A percentile compares a stretch with the other conserved stretches of the same genome.
These are phyloP conservation scores for Diadema setosum DNA, from an alignment of 35 echinoderm and acorn worm species.

Conservation along the genomic window DNA sequence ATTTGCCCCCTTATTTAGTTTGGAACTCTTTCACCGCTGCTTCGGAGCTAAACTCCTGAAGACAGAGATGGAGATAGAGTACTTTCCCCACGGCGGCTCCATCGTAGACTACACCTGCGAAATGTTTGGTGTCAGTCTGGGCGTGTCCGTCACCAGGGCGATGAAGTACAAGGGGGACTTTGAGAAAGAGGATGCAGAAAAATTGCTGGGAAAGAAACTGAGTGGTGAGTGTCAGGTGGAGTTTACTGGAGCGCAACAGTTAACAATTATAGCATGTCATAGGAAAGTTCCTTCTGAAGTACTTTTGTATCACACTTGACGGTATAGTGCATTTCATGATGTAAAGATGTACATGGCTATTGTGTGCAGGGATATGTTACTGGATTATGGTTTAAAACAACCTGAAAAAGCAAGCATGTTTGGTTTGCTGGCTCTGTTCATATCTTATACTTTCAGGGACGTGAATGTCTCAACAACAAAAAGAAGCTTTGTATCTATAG, in stretches of 20 bases:
- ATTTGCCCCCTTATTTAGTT: no score
- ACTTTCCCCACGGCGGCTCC: conserved; percentile 89
- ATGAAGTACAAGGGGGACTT: conserved; percentile 92
- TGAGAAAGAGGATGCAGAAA: conserved; percentile 77
- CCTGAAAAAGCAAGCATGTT: no score
- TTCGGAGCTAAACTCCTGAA: conserved; percentile 81
- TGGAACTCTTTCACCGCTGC: conserved; percentile 84
- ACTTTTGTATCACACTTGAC: neutral
- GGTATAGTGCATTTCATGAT: neutral
- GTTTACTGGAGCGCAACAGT: no score
- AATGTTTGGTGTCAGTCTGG: conserved; percentile 68
- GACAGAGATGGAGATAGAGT: conserved; percentile 89
- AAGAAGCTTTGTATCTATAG: no score
- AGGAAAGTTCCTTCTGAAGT: neutral
- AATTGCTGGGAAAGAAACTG: conserved; percentile 83
- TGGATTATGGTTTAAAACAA: no score
- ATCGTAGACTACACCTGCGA: conserved; percentile 91
- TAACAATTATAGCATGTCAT: no score
- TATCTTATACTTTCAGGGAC: no score
- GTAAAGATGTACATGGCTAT: neutral
- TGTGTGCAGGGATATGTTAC: neutral
- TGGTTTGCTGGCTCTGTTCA: no score
- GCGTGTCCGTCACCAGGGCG: conserved; percentile 96
- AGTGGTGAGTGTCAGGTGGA: conserved; percentile 88
- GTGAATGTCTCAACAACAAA: no score